These are phyloP conservation scores for Saguinus imperator DNA, from an alignment of 2,113 vertebrate species.

Conservation along the genomic window DNA sequence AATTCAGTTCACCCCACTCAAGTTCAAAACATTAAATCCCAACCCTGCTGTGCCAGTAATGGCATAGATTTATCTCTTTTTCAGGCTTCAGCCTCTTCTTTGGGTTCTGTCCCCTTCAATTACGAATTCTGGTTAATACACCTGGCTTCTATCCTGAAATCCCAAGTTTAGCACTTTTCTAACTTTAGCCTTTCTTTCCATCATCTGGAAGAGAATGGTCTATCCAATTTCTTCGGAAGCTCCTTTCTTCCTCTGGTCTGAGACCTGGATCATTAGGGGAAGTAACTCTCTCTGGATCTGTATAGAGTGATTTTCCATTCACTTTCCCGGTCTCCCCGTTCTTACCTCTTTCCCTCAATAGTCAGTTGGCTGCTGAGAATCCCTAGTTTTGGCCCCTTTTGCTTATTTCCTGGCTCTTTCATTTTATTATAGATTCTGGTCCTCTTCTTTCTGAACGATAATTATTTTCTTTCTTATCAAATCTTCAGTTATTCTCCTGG, in stretches of 20 bases:
- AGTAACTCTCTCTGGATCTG: background rate
- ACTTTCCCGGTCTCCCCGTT: background rate
- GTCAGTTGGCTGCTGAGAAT: background rate
- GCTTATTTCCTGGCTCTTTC: background rate
- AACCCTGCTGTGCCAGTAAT: background rate
- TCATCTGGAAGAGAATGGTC: background rate
- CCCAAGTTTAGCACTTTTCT: background rate
- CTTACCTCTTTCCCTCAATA: background rate
- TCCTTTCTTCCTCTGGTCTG: background rate
- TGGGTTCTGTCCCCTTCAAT: background rate
- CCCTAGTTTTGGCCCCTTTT: background rate
- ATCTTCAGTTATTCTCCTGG: background rate
- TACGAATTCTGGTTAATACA: background rate
- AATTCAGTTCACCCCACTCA: background rate
- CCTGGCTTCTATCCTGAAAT: background rate
- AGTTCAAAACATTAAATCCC: background rate
- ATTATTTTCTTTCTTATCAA: conserved; percentile 18
- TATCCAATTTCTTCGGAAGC: background rate
- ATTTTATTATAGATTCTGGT: background rate
- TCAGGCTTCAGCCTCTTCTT: background rate
- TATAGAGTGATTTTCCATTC: background rate
- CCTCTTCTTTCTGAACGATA: background rate
- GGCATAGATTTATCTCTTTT: background rate
- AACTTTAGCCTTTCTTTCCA: conserved; percentile 6
- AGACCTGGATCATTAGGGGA: background rate